Conservation (phyloP, 2,113 vertebrate genomes). For the Sturnira hondurensis region DNA sequence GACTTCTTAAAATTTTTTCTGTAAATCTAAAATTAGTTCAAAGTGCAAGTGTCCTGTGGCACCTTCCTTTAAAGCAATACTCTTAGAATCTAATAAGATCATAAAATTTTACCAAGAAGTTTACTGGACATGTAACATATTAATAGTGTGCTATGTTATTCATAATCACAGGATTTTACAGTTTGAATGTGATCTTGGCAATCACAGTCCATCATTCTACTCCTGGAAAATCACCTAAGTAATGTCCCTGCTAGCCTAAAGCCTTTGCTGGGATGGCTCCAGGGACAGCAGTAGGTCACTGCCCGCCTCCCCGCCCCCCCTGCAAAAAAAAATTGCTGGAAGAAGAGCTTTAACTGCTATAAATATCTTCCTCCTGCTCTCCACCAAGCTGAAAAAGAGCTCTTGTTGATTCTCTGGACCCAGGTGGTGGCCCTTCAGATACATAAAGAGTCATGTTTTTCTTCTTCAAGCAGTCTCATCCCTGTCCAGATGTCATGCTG, state of each 20-base stretch:
- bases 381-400: neutral
- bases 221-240: neutral
- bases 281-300: neutral
- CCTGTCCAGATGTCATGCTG: neutral
- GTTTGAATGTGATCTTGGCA: neutral
- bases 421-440: neutral
- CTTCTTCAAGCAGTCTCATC: neutral
- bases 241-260: neutral
- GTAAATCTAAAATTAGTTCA: conserved; percentile 11
- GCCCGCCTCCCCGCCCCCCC: no score
- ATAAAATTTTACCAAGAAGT: neutral
- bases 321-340: neutral
- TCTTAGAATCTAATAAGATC: neutral
- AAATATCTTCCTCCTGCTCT: neutral
- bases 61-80: conserved; percentile 23
- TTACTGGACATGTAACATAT: neutral
- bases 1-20: neutral
- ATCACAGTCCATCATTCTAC: neutral
- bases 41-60: neutral
- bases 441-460: neutral
- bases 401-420: neutral
- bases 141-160: neutral
- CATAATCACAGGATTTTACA: neutral
- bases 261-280: neutral
- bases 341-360: neutral